Evolutionary conservation across 2,888 invertebrate genomes (phyloP).

Genomic region (Megaustenia siamemsis): DNA sequence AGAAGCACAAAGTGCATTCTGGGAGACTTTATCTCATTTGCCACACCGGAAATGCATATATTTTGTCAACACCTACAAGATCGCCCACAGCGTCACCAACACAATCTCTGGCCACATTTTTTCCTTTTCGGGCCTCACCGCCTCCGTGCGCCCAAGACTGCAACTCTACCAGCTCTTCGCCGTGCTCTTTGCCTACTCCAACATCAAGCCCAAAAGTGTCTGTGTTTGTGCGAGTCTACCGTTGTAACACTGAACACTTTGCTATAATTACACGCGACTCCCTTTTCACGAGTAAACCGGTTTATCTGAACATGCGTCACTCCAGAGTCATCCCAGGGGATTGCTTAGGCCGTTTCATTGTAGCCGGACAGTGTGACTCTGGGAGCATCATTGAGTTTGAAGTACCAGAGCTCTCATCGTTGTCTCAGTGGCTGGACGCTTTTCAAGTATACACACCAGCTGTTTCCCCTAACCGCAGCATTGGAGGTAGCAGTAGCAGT

Average conservation of each 20-base stretch:
- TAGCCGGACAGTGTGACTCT: constrained; percentile 47
- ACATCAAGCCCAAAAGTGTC: constrained; percentile 31
- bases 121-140: not conserved
- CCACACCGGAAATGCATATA: constrained; percentile 29
- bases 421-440: constrained; percentile 51
- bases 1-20: constrained; percentile 48
- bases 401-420: constrained; percentile 40
- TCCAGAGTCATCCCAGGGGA: constrained; percentile 49
- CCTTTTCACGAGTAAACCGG: constrained; percentile 41
- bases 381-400: constrained; percentile 50
- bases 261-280: constrained; percentile 49
- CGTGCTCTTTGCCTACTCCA: constrained; percentile 23
- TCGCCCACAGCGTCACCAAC: constrained; percentile 11
- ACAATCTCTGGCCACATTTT: not conserved
- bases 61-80: not conserved
- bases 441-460: constrained; percentile 46
- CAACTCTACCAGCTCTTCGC: constrained; percentile 2
- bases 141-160: not conserved
- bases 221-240: constrained; percentile 48
- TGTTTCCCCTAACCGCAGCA: constrained; percentile 40
- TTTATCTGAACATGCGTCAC: constrained; percentile 51
- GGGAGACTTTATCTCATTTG: constrained; percentile 51
- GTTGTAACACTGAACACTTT: constrained; percentile 50
- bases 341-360: constrained; percentile 46
- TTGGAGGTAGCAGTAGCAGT: not conserved